Conservation (phyloP, 2,888 invertebrate species). For the Eulithis testata region DNA sequence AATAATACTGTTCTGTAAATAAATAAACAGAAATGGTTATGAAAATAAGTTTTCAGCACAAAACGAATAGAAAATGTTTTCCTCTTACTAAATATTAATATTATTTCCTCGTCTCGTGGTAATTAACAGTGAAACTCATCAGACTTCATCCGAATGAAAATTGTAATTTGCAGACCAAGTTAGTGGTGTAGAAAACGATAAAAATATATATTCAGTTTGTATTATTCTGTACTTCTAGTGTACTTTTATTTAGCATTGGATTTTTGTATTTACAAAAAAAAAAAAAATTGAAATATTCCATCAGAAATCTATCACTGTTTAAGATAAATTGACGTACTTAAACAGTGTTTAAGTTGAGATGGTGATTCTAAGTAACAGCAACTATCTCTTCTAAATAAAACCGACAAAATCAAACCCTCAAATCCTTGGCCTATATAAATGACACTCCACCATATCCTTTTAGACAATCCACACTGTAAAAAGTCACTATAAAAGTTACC, state of each 20-base stretch:
- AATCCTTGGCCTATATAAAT: background rate
- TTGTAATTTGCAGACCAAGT: conserved; percentile 4
- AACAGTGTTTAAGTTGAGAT: too few relatives aligned
- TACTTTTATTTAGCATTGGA: background rate
- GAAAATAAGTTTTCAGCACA: too few relatives aligned
- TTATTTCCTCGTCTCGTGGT: conserved; percentile 6
- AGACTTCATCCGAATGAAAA: conserved; percentile 6
- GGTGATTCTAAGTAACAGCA: too few relatives aligned
- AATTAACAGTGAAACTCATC: conserved; percentile 11
- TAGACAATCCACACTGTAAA: background rate
- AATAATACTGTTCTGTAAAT: too few relatives aligned
- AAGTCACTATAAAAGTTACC: conserved; percentile 6
- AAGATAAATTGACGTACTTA: too few relatives aligned
- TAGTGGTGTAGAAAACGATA: conserved; percentile 6
- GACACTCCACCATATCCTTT: background rate
- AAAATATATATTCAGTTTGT: background rate
- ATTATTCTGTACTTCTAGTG: background rate
- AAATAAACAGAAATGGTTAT: too few relatives aligned
- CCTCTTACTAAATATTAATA: too few relatives aligned
- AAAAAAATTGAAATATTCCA: too few relatives aligned
- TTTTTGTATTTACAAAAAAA: too few relatives aligned
- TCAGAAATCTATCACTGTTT: too few relatives aligned
- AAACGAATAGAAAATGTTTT: too few relatives aligned
- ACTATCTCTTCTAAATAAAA: background rate
- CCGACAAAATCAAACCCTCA: background rate